Percentiles rank a stretch among this genome's conserved stretches.
Evolutionary conservation across 2,113 vertebrate genomes (phyloP).

Genomic region (Gnathochromis pfefferi): DNA sequence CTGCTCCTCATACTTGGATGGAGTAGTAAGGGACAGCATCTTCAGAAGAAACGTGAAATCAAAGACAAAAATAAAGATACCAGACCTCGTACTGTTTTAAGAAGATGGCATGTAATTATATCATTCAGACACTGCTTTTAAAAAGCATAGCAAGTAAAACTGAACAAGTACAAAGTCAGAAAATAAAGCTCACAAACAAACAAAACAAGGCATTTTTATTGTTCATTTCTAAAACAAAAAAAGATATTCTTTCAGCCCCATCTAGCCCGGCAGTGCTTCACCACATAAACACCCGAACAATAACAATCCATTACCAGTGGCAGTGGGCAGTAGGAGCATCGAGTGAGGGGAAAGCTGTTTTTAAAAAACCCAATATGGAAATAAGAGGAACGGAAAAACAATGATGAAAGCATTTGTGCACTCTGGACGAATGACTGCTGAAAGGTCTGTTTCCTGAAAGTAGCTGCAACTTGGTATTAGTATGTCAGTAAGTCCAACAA

Average conservation of each 20-base stretch:
- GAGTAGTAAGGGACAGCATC: not conserved
- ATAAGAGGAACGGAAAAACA: not conserved
- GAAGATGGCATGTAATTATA: not conserved
- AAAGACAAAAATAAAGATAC: not conserved
- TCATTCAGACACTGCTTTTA: not conserved
- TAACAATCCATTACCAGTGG: not conserved
- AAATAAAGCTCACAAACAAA: not conserved
- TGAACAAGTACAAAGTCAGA: not conserved
- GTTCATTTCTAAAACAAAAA: not conserved
- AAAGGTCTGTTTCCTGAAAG: not conserved
- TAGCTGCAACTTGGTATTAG: not conserved
- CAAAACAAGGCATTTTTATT: not conserved
- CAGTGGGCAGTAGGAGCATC: not conserved
- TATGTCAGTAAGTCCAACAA: not conserved
- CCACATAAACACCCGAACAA: not conserved
- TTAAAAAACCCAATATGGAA: not conserved
- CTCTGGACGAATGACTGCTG: not conserved
- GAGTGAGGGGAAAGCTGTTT: not conserved
- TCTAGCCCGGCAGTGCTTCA: not conserved
- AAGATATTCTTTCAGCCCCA: not conserved
- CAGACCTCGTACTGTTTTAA: not conserved
- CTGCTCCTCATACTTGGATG: not conserved
- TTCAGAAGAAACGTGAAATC: not conserved
- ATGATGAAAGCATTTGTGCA: not conserved
- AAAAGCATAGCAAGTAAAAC: not conserved